Conservation (phyloP, 2,888 invertebrate genomes). For the Rugalucina vietnamica region DNA sequence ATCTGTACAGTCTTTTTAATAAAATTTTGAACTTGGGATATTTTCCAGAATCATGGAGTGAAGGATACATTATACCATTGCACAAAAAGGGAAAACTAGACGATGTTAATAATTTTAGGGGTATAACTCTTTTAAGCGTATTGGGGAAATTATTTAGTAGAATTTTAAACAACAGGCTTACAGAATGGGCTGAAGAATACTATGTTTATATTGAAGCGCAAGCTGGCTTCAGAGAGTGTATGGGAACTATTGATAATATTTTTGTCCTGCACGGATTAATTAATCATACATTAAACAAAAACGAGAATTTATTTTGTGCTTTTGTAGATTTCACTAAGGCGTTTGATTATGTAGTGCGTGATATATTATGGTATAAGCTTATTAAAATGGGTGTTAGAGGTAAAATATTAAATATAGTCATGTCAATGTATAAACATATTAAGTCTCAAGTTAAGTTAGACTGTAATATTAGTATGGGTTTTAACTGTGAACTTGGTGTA, state of each 20-base stretch:
- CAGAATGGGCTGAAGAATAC: background rate
- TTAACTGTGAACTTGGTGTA: slow-evolving; percentile 22
- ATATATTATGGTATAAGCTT: slow-evolving; percentile 30
- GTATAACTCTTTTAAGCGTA: slow-evolving; percentile 25
- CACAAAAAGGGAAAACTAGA: slow-evolving; percentile 27
- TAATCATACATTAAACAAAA: background rate
- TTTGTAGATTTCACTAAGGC: slow-evolving; percentile 34
- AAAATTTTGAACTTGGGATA: background rate
- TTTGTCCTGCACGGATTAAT: slow-evolving; percentile 25
- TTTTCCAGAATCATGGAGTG: slow-evolving; percentile 15
- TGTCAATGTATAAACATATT: slow-evolving; percentile 29
- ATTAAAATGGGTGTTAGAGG: slow-evolving; percentile 17
- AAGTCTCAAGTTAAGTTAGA: slow-evolving; percentile 10
- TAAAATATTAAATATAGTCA: slow-evolving; percentile 18
- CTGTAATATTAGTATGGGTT: background rate
- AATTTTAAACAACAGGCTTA: background rate
- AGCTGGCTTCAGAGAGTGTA: slow-evolving; percentile 20
- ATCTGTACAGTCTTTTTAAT: slow-evolving; percentile 1
- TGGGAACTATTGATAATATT: slow-evolving; percentile 28
- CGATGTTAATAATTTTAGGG: slow-evolving; percentile 16
- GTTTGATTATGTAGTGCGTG: slow-evolving; percentile 29
- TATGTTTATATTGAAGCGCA: slow-evolving; percentile 16
- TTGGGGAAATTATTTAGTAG: slow-evolving; percentile 16
- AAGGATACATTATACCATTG: slow-evolving; percentile 21
- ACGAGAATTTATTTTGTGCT: slow-evolving; percentile 17